Evolutionary conservation across 2,888 invertebrate species (phyloP).

Genomic region (Galerucella calmariensis): DNA sequence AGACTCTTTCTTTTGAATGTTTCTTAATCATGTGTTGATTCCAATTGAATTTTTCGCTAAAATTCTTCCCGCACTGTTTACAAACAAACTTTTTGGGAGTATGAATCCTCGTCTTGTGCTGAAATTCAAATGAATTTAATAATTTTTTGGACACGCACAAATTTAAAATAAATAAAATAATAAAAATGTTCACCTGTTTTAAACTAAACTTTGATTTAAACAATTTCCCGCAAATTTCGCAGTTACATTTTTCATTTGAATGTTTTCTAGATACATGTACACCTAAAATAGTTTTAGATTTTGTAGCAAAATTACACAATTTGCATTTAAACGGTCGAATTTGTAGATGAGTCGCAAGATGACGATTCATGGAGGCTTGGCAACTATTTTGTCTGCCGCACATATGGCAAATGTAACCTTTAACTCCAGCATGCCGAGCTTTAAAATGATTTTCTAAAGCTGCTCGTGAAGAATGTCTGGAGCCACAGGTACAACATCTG

Average conservation of each 20-base stretch:
- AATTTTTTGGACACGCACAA: too few relatives aligned
- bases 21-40: conserved; percentile 46
- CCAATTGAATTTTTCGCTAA: conserved; percentile 49
- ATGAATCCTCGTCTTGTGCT: conserved; percentile 51
- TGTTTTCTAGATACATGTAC: conserved; percentile 48
- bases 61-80: conserved; percentile 47
- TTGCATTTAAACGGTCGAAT: conserved; percentile 48
- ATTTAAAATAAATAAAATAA: background rate
- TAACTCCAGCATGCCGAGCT: conserved; percentile 47
- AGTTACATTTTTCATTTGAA: conserved; percentile 45
- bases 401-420: conserved; percentile 50
- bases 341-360: conserved; percentile 49
- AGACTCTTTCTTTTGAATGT: conserved; percentile 46
- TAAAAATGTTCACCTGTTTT: conserved; percentile 31
- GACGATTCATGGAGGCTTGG: conserved; percentile 51
- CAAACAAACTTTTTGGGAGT: conserved; percentile 46
- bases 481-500: conserved; percentile 48
- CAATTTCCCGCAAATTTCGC: conserved; percentile 50
- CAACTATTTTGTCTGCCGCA: conserved; percentile 53
- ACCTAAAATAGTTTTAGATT: conserved; percentile 47
- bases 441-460: conserved; percentile 48
- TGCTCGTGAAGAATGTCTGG: conserved; percentile 48
- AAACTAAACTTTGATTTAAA: conserved; percentile 52
- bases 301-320: conserved; percentile 47
- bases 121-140: background rate